These are phyloP conservation scores for Echeneis naucrates DNA, from an alignment of 2,797 vertebrate species.

Conservation along the genomic window DNA sequence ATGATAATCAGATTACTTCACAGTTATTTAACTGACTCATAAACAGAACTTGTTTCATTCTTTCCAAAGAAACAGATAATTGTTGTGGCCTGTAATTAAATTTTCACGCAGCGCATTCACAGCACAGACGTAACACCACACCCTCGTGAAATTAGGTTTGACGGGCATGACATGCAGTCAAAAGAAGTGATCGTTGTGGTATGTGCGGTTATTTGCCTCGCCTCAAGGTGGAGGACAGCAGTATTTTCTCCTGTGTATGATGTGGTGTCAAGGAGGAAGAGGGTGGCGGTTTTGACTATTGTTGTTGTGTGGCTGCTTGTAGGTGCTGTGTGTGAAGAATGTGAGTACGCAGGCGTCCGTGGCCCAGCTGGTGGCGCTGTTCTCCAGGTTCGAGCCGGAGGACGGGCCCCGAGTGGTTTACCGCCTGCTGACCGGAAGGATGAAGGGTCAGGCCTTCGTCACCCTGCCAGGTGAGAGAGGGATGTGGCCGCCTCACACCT, in stretches of 20 bases:
- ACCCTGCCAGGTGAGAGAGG: constrained; percentile 87
- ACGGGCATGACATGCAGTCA: background rate
- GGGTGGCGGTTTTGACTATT: background rate
- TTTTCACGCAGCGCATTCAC: background rate
- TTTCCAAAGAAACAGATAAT: background rate
- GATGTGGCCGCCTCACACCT: background rate
- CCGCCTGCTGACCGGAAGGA: constrained; percentile 90
- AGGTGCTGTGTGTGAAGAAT: constrained; percentile 94
- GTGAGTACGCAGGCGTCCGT: constrained; percentile 86
- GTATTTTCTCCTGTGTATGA: background rate
- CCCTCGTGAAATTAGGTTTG: background rate
- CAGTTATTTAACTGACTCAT: constrained; percentile 3
- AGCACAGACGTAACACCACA: background rate
- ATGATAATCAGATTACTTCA: constrained; percentile 8
- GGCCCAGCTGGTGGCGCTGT: constrained; percentile 91
- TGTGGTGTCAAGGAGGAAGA: too few species aligned
- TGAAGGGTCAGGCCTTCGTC: constrained; percentile 95
- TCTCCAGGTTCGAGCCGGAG: constrained; percentile 90
- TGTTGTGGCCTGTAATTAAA: constrained; percentile 1
- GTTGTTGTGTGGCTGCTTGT: too few species aligned
- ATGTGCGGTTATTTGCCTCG: background rate
- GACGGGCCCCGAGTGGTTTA: constrained; percentile 82
- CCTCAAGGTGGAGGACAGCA: background rate
- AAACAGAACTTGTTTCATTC: background rate
- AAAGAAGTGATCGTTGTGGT: background rate